These are phyloP conservation scores for Trichonephila inaurata DNA, from an alignment of 1,140 invertebrate genomes.

Conservation along the genomic window DNA sequence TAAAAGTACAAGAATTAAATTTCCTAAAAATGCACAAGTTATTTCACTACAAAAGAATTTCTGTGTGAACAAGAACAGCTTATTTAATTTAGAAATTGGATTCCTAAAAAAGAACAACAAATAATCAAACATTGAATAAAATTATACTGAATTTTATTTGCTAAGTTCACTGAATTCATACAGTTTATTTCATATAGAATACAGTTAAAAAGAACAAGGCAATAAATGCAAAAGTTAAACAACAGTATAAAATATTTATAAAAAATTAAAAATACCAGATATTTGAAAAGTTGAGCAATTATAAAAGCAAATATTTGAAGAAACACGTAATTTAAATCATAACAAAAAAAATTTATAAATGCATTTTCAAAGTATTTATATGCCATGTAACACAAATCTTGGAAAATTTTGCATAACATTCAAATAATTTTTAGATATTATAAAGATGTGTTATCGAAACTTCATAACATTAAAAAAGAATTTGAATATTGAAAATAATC, in stretches of 20 bases:
- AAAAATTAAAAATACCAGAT: neutral
- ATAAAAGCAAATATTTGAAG: neutral
- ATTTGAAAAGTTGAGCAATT: neutral
- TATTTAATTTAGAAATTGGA: too few species aligned
- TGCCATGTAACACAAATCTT: neutral
- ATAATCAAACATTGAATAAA: neutral
- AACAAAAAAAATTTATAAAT: too few species aligned
- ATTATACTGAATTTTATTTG: constrained; percentile 7
- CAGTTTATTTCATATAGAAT: neutral
- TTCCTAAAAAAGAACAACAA: neutral
- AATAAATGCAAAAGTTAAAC: neutral
- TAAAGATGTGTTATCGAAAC: too few species aligned
- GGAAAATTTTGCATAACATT: neutral
- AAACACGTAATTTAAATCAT: too few species aligned
- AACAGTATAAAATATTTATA: neutral
- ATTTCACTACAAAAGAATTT: too few species aligned
- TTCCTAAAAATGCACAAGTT: too few species aligned
- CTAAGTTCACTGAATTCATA: neutral
- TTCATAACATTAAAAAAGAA: too few species aligned
- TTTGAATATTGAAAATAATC: too few species aligned
- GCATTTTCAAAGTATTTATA: neutral
- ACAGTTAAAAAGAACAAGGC: neutral
- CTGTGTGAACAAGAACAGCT: too few species aligned
- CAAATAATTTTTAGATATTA: too few species aligned
- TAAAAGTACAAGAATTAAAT: too few species aligned